Evolutionary conservation across 2,797 vertebrate genomes (phyloP).

Genomic region (Parauchenoglanis punctatus): DNA sequence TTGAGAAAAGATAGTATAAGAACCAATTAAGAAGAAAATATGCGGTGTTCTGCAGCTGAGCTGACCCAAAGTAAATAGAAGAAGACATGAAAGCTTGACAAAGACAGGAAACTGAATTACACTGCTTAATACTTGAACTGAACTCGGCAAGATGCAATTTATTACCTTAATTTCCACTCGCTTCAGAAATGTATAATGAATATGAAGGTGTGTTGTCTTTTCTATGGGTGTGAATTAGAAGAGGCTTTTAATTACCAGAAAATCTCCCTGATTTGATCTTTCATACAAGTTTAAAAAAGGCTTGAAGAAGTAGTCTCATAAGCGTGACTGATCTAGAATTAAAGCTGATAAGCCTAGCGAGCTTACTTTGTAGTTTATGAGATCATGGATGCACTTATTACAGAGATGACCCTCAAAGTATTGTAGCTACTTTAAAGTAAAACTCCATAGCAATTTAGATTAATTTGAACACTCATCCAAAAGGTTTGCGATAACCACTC

Average conservation of each 20-base stretch:
- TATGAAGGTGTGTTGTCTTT: slow-evolving; percentile 36
- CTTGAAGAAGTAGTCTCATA: neutral
- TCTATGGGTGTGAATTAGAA: slow-evolving; percentile 45
- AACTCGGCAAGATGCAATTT: slow-evolving; percentile 17
- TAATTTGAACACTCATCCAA: slow-evolving; percentile 40
- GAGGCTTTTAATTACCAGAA: slow-evolving; percentile 46
- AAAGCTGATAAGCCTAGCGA: slow-evolving; percentile 26
- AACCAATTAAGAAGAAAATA: slow-evolving; percentile 20
- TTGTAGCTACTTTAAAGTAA: slow-evolving; percentile 49
- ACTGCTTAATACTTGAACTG: slow-evolving; percentile 46
- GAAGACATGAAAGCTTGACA: slow-evolving; percentile 27
- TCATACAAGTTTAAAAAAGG: slow-evolving; percentile 24
- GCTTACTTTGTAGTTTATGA: neutral
- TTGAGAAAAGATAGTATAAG: slow-evolving; percentile 42
- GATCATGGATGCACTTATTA: slow-evolving; percentile 30
- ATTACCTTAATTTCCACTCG: slow-evolving; percentile 20
- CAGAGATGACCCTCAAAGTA: slow-evolving; percentile 44
- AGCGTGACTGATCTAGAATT: slow-evolving; percentile 12
- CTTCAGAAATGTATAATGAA: slow-evolving; percentile 53
- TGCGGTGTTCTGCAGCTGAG: slow-evolving; percentile 38
- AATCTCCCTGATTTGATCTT: slow-evolving; percentile 46
- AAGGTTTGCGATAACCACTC: slow-evolving; percentile 36
- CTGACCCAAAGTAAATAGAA: slow-evolving; percentile 30
- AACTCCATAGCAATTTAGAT: slow-evolving; percentile 48
- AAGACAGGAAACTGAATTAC: slow-evolving; percentile 45